These are phyloP conservation scores for Eulemur albifrons DNA, from an alignment of 2,797 vertebrate genomes.

Conservation along the genomic window DNA sequence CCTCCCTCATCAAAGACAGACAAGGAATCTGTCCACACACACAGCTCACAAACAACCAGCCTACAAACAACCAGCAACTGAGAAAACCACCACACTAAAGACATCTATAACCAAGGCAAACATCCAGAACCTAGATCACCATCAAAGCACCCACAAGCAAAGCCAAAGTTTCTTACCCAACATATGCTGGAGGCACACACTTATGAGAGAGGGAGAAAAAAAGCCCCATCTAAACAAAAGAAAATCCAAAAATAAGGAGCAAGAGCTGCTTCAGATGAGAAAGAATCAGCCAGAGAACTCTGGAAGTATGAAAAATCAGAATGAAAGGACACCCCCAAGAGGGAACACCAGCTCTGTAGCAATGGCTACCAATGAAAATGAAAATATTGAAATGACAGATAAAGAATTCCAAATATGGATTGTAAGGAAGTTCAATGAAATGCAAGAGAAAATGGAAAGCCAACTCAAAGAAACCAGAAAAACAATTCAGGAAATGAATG, in stretches of 20 bases:
- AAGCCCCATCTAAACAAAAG: neutral
- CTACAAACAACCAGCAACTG: neutral
- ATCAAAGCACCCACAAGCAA: neutral
- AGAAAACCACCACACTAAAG: neutral
- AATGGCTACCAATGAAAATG: neutral
- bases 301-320: neutral
- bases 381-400: neutral
- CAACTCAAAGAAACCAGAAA: neutral
- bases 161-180: neutral
- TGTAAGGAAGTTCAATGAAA: neutral
- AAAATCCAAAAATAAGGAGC: neutral
- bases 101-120: neutral
- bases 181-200: neutral
- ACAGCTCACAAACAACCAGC: neutral
- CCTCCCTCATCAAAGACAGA: neutral
- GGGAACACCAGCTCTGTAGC: neutral
- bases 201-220: neutral
- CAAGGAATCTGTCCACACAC: neutral
- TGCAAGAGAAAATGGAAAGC: neutral
- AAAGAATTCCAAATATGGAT: neutral
- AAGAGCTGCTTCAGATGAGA: neutral
- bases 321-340: neutral
- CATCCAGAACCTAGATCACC: neutral
- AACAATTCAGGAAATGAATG: neutral
- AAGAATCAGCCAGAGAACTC: neutral